Conservation (phyloP, 2,888 invertebrate species). For the Idaea straminata region DNA sequence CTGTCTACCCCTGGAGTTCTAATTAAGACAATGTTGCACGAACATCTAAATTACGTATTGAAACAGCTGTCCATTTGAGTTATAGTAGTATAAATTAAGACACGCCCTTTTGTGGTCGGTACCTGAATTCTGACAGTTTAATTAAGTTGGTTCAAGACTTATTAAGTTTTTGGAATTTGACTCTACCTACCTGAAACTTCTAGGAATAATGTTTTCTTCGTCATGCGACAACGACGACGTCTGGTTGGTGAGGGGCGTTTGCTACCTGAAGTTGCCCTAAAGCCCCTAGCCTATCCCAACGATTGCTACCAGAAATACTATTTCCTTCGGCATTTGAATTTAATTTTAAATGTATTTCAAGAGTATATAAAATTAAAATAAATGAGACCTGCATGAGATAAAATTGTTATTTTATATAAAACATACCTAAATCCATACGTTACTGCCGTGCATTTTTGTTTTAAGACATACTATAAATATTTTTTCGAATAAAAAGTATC, state of each 20-base stretch:
- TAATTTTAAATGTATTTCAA: not conserved
- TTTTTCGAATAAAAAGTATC: slow-evolving; percentile 30
- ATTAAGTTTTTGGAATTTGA: not conserved
- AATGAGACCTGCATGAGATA: not conserved
- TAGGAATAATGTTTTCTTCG: not conserved
- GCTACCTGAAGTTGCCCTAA: too few relatives aligned
- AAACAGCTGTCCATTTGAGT: slow-evolving; percentile 68
- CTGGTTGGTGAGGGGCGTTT: too few relatives aligned
- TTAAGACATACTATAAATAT: slow-evolving; percentile 18
- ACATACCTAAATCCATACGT: not conserved
- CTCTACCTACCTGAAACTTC: not conserved
- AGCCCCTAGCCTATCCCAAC: too few relatives aligned
- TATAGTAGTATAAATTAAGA: slow-evolving; percentile 76
- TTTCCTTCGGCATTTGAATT: too few relatives aligned
- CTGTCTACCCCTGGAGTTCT: slow-evolving; percentile 50
- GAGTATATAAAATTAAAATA: not conserved
- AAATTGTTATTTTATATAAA: not conserved
- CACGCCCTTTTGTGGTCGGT: slow-evolving; percentile 49
- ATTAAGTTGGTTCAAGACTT: slow-evolving; percentile 10
- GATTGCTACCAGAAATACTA: too few relatives aligned
- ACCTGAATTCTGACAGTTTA: slow-evolving; percentile 4
- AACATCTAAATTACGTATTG: slow-evolving; percentile 78
- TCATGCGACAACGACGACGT: too few relatives aligned
- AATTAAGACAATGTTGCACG: slow-evolving; percentile 76
- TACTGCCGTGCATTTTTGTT: not conserved